Conservation (phyloP, 37 sponge, comb jelly and placozoan species). For the Aplysina aerophoba region DNA sequence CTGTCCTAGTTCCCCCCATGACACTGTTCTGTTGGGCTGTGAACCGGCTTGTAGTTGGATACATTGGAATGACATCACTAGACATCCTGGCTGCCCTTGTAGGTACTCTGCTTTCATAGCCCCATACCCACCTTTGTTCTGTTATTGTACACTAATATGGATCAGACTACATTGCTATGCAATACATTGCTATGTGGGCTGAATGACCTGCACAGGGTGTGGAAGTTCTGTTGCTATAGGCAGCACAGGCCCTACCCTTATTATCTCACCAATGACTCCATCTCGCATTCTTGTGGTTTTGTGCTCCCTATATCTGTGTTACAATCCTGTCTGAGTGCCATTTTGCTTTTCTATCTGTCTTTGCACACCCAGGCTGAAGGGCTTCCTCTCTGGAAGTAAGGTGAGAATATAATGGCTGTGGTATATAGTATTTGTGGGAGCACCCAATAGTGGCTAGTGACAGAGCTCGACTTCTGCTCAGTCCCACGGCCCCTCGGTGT, state of each 20-base stretch:
- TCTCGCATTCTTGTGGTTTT: conserved; percentile 1
- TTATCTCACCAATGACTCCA: not conserved
- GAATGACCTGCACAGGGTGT: too few relatives aligned
- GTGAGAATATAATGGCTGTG: conserved; percentile 3
- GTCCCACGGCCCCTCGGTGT: too few relatives aligned
- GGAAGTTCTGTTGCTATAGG: too few relatives aligned
- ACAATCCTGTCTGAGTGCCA: not conserved
- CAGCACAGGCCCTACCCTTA: too few relatives aligned
- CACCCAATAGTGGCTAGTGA: too few relatives aligned
- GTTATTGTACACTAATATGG: too few relatives aligned
- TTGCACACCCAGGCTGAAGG: conserved; percentile 55
- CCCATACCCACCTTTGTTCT: too few relatives aligned
- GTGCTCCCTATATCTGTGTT: not conserved
- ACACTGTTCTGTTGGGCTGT: not conserved
- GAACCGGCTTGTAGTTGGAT: not conserved
- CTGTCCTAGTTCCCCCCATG: not conserved
- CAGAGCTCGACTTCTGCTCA: too few relatives aligned
- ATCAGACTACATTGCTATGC: too few relatives aligned
- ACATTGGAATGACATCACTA: not conserved
- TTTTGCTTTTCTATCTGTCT: not conserved
- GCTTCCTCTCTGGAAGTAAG: conserved; percentile 58
- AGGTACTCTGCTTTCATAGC: too few relatives aligned
- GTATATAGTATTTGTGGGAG: not conserved
- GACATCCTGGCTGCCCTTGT: too few relatives aligned
- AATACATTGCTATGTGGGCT: too few relatives aligned